These are phyloP conservation scores for Heliangelus exortis DNA, from an alignment of 2,797 vertebrate species.

Conservation along the genomic window DNA sequence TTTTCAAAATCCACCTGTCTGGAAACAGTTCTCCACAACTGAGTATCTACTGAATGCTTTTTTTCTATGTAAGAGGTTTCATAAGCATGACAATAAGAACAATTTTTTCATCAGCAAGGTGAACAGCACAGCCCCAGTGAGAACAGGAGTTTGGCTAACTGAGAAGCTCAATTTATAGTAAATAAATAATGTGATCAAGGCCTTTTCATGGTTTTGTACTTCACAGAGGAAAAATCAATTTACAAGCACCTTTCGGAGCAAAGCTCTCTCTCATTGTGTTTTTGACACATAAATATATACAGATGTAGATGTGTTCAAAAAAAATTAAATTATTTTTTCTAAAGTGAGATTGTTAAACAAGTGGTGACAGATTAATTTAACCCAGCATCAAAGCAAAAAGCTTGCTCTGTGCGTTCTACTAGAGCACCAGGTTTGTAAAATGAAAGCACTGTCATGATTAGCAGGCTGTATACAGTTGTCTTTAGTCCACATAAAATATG, in stretches of 20 bases:
- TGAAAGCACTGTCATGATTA: not conserved
- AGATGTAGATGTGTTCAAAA: not conserved
- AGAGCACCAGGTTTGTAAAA: not conserved
- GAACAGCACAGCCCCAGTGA: not conserved
- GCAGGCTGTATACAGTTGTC: not conserved
- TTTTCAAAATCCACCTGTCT: not conserved
- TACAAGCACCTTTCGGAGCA: not conserved
- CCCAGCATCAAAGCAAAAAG: not conserved
- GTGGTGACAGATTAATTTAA: not conserved
- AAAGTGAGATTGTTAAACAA: not conserved
- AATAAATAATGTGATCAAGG: not conserved
- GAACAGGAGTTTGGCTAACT: not conserved
- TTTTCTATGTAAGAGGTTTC: not conserved
- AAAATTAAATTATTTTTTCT: not conserved
- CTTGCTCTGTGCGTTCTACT: not conserved
- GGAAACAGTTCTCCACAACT: not conserved
- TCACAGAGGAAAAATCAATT: not conserved
- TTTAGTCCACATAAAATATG: not conserved
- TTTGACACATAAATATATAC: not conserved
- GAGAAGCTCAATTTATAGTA: not conserved
- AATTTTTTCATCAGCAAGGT: not conserved
- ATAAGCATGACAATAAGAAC: not conserved
- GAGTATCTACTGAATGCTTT: not conserved
- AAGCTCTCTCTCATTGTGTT: not conserved
- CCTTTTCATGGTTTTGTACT: not conserved